These are phyloP conservation scores for Drosophila erecta DNA, from an alignment of 1,140 invertebrate species.

Conservation along the genomic window DNA sequence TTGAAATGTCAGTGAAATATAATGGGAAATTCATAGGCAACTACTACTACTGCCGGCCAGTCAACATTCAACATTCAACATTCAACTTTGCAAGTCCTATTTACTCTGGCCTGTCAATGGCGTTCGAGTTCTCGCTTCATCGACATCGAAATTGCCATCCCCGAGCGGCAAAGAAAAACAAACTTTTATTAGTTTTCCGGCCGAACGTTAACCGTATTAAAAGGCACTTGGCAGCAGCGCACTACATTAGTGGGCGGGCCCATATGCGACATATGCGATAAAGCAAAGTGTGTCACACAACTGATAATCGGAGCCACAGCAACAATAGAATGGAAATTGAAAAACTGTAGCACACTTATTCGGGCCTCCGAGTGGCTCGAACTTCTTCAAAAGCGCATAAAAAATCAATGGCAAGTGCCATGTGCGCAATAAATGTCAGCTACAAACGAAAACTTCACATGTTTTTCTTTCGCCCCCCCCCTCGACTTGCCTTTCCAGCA, in stretches of 20 bases:
- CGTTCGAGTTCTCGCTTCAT: conserved; percentile 33
- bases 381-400: conserved; percentile 78
- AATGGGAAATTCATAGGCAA: conserved; percentile 59
- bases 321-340: conserved; percentile 52
- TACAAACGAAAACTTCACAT: conserved; percentile 70
- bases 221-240: conserved; percentile 51
- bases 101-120: conserved; percentile 56
- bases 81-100: conserved; percentile 61
- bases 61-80: conserved; percentile 10
- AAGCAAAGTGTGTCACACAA: conserved; percentile 22
- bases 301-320: conserved; percentile 42
- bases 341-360: conserved; percentile 67
- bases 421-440: conserved; percentile 79
- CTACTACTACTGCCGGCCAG: conserved; percentile 24
- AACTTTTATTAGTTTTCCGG: conserved; percentile 73
- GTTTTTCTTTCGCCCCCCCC: conserved; percentile 6
- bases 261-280: conserved; percentile 25
- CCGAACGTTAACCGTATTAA: conserved; percentile 69
- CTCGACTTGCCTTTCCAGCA: conserved; percentile 4
- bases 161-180: conserved; percentile 23
- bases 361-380: conserved; percentile 42
- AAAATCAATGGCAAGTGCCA: conserved; percentile 77
- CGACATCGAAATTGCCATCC: conserved; percentile 33
- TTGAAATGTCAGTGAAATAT: conserved; percentile 52
- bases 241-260: conserved; percentile 46